Evolutionary conservation across 2,797 vertebrate genomes (phyloP), one percentile per base, ranked within the genome.

Genomic region (Brachyrhaphis roseni): DNA sequence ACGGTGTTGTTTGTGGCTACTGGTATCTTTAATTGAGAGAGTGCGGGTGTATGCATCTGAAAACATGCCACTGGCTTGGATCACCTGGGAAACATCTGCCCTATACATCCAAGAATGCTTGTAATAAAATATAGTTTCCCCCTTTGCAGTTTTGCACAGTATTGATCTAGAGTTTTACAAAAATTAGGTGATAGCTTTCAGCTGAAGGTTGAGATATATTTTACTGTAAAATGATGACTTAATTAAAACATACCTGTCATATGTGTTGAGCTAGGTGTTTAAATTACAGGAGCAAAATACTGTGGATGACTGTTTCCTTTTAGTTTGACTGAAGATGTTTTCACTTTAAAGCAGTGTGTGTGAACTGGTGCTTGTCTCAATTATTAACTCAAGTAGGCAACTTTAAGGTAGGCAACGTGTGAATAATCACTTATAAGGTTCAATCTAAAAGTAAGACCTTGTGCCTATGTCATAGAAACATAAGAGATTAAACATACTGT

Each of bases 401-500:
- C 75, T 76, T 88, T 28, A 31, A 6, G 46, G 76, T 53, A 10
- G 51, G 51, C 20, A 79, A 82, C 62, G 80, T 51, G 41, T 57
- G 83, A 78, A 57, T 75, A 89, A 90, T 92, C 82, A 90, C 73
- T 85, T 75, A 84, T 77, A 89, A 83, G 76, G 86, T 78, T 76
- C 77, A 76, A 45, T 78, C 72, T 77, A 49, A 78, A 72, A 47
- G 36, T 72, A 46, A 75, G 64, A 77, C 64, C 46, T 41, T 3
- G 73, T 49, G 74, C n/a, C 75, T 85, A 78, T 59, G 75, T 75
- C 46, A 31, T 64, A 51, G 43, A 79, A 23, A 76, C 46, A 26
- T 81, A 39, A 71, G 49, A 75, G 66, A 84, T 39, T 62, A 79
- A 43, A 78, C 72, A 78, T 77, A 82, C 72, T 77, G 51, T 80